Percentiles rank a stretch among this genome's conserved stretches.
Evolutionary conservation across 2,113 vertebrate species (phyloP).

Genomic region (Paradisaea rubra): DNA sequence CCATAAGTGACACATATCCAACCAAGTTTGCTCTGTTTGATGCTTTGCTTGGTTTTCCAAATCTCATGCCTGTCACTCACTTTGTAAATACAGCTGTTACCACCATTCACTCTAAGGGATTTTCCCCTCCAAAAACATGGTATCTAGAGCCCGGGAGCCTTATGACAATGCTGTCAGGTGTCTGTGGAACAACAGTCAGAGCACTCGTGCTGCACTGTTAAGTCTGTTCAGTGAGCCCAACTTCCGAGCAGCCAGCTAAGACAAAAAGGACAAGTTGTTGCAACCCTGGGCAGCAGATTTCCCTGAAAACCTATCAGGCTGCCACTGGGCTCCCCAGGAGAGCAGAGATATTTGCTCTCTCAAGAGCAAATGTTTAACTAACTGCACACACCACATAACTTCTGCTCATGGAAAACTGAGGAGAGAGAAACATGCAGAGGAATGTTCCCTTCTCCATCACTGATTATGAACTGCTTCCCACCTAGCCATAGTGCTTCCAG

Average conservation of each 20-base stretch:
- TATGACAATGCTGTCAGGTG: neutral
- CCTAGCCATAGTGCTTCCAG: neutral
- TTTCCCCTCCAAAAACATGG: neutral
- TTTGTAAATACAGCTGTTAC: neutral
- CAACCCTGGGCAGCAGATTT: neutral
- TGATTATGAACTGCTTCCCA: neutral
- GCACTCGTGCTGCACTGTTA: neutral
- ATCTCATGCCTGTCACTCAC: neutral
- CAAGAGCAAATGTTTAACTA: neutral
- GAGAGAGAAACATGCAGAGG: neutral
- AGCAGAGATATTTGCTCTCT: neutral
- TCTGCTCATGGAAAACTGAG: neutral
- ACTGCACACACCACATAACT: neutral
- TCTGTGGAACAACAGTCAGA: neutral
- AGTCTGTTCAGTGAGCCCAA: neutral
- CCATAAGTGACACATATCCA: rapidly evolving
- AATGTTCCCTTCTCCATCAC: neutral
- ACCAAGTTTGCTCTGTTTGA: neutral
- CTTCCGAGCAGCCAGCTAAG: neutral
- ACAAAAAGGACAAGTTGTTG: neutral
- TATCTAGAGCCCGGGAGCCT: neutral
- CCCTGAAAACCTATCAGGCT: neutral
- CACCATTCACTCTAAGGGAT: neutral
- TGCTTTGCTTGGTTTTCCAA: neutral
- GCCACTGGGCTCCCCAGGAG: neutral